Conservation (phyloP, 2,113 vertebrate genomes). For the Zeus faber region DNA sequence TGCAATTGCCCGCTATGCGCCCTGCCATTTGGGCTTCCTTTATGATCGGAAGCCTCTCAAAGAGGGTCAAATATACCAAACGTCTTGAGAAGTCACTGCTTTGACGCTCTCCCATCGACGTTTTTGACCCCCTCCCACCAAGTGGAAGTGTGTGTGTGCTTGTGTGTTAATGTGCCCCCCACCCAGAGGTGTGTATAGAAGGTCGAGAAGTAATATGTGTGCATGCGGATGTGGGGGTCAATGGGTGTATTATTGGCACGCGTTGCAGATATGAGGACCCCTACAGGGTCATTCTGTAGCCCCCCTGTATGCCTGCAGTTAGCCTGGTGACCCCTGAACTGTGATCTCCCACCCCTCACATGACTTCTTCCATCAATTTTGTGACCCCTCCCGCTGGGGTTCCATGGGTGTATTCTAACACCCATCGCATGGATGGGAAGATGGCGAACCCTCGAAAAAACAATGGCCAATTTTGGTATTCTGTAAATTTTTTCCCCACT, state of each 20-base stretch:
- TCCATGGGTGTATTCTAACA: not conserved
- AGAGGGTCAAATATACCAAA: constrained; percentile 12
- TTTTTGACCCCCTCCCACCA: constrained; percentile 31
- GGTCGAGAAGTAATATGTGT: constrained; percentile 11
- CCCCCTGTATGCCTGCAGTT: constrained; percentile 41
- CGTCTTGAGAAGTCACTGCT: not conserved
- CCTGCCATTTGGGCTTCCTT: too few relatives aligned
- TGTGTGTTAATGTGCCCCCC: constrained; percentile 16
- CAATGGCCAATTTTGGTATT: too few relatives aligned
- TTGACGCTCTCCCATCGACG: constrained; percentile 1
- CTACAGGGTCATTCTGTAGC: constrained; percentile 29
- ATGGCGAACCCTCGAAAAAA: not conserved
- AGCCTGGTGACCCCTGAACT: constrained; percentile 62
- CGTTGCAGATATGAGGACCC: constrained; percentile 60
- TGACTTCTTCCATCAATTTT: constrained; percentile 23
- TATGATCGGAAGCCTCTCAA: constrained; percentile 9
- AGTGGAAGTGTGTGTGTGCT: constrained; percentile 16
- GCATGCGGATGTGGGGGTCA: constrained; percentile 35
- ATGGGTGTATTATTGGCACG: constrained; percentile 41
- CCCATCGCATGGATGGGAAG: not conserved
- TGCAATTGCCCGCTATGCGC: too few relatives aligned
- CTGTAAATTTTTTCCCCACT: too few relatives aligned
- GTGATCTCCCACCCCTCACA: constrained; percentile 48
- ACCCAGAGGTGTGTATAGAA: constrained; percentile 34
- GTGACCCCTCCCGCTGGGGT: constrained; percentile 35